A percentile compares a stretch with the other conserved stretches of the same genome.
Evolutionary conservation across 2,888 invertebrate species (phyloP).

Genomic region (Xanthia togata): DNA sequence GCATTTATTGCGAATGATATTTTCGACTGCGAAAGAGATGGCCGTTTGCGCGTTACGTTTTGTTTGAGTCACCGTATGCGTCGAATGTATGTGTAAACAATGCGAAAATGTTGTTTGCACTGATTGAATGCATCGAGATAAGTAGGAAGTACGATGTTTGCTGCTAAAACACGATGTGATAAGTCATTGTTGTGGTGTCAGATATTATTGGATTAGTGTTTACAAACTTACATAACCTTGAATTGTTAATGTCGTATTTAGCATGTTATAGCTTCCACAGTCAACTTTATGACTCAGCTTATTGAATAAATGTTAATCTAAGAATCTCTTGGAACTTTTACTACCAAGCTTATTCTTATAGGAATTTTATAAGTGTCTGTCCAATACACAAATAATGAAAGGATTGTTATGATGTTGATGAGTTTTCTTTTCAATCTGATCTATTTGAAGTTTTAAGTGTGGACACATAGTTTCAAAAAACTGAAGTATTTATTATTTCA

Average conservation of each 20-base stretch:
- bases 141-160: conserved; percentile 18
- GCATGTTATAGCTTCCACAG: conserved; percentile 32
- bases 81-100: conserved; percentile 59
- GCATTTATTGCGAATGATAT: conserved; percentile 3
- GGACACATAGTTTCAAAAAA: neutral
- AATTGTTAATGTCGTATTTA: conserved; percentile 41
- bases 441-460: neutral
- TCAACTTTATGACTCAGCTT: conserved; percentile 50
- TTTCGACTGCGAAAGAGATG: conserved; percentile 6
- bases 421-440: neutral
- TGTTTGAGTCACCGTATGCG: conserved; percentile 63
- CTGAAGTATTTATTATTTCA: neutral
- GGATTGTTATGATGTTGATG: neutral
- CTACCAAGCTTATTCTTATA: neutral
- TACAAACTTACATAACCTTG: conserved; percentile 67
- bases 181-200: conserved; percentile 35
- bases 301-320: conserved; percentile 14
- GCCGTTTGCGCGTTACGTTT: conserved; percentile 27
- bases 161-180: neutral
- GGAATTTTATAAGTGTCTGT: neutral
- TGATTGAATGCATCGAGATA: conserved; percentile 30
- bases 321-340: neutral
- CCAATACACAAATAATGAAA: neutral
- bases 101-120: conserved; percentile 41
- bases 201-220: conserved; percentile 53